Base-by-base conservation (phyloP, 2,797 vertebrate genomes). In the Sebastes flavidus region DNA sequence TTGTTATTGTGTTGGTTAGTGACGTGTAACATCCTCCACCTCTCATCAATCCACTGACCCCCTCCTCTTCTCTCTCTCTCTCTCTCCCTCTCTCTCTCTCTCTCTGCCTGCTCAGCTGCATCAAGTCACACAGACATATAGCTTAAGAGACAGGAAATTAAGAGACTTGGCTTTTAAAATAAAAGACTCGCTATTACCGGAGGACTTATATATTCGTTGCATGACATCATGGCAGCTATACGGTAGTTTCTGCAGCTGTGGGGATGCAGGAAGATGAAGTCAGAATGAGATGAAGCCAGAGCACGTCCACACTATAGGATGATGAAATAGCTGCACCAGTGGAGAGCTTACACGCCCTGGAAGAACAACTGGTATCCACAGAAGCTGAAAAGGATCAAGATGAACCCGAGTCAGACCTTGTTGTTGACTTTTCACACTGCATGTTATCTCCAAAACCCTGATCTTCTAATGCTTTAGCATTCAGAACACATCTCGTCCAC, bases 1-100 rank as follows among this genome's bases (percentile, higher is more conserved):
- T 95, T 95, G 94, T 95, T 95, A 75, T 95, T 94, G 90, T 88
- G 81, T 55, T 89, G 82, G 80, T 91, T 91, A 84, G 94, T 94
- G 94, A 95, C 90, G 90, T 93, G 88, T 80, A 90, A 88, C 86
- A 75, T 88, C 87, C 82, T 87, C 82, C 60, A 88, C 82, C 83
- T 87, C 77, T 62, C 78, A 82, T 83, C 82, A 77, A 82, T 91
- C 79, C 65, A 76, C 27, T 62, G 49, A 80, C 69, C 63, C 77
- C 36, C 84, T 65, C 36, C 69, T 65, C 65, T 78, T 46, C 36
- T 36, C 27, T 75, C 59, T 72, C 74, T 59, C 73, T 72, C 74
- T 60, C 30, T 32, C 42, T 34, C 27, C 72, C 58, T 71, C 74
- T 58, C 73, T 72, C 74, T 60, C 46, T 54, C 77, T 38, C 52